Conservation (phyloP, 2,113 vertebrate genomes). For the Caranx melampygus region DNA sequence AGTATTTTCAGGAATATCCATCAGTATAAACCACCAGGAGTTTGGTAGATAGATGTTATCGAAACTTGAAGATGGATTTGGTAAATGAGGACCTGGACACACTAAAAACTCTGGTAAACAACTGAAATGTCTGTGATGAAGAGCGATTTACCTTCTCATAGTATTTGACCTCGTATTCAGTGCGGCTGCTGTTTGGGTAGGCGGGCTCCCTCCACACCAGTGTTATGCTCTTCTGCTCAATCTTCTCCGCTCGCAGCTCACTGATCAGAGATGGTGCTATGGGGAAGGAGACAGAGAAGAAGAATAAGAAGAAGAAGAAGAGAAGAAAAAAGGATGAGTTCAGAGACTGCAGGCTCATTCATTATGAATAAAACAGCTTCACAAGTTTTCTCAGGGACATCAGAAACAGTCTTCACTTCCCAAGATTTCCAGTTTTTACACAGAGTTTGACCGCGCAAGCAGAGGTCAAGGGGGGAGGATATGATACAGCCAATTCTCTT, state of each 20-base stretch:
- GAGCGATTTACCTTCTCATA: slow-evolving; percentile 90
- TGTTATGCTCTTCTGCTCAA: slow-evolving; percentile 92
- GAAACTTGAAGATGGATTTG: no score
- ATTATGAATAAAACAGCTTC: slow-evolving; percentile 13
- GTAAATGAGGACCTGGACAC: no score
- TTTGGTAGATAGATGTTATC: no score
- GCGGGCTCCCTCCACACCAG: slow-evolving; percentile 90
- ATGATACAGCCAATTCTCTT: background rate
- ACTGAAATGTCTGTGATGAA: no score
- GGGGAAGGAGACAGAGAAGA: slow-evolving; percentile 30
- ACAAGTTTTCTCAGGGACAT: slow-evolving; percentile 11
- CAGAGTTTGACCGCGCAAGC: background rate
- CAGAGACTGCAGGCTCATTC: slow-evolving; percentile 11
- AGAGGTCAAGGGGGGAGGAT: slow-evolving; percentile 18
- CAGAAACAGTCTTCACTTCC: slow-evolving; percentile 2
- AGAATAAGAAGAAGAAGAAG: slow-evolving; percentile 14
- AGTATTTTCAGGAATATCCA: no score
- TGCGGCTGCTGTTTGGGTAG: slow-evolving; percentile 84
- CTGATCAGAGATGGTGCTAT: slow-evolving; percentile 86
- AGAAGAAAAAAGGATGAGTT: slow-evolving; percentile 20
- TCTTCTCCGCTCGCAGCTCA: slow-evolving; percentile 88
- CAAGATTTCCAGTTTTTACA: slow-evolving; percentile 15
- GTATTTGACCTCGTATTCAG: slow-evolving; percentile 95
- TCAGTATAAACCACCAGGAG: no score
- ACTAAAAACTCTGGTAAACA: no score